A percentile compares a stretch with the other conserved stretches of the same genome.
phyloP scores from a whole-genome alignment of 2,888 invertebrate species.

The Meloe dianella region DNA sequence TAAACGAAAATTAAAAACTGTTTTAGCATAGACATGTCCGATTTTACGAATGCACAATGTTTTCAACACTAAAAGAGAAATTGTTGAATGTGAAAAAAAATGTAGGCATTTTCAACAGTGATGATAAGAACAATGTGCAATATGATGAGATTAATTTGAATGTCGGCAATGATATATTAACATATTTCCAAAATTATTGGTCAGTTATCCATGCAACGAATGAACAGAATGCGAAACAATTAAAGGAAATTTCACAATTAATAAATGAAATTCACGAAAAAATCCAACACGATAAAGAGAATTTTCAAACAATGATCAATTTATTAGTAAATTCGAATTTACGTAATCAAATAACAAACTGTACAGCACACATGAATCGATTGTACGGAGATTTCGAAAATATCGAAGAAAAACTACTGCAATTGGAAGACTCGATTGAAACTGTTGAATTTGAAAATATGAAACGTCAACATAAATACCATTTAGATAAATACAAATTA shows the following conservation, averaged over 20 bases:
- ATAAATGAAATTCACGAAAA: slow-evolving; percentile 57
- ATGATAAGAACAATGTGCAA: slow-evolving; percentile 32
- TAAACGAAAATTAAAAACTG: neutral
- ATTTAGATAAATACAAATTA: slow-evolving; percentile 66
- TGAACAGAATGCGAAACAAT: slow-evolving; percentile 71
- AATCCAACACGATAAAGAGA: slow-evolving; percentile 47
- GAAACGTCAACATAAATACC: slow-evolving; percentile 74
- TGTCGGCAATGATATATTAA: slow-evolving; percentile 72
- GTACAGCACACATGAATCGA: slow-evolving; percentile 61
- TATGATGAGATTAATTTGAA: slow-evolving; percentile 59
- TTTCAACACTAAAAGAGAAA: slow-evolving; percentile 47
- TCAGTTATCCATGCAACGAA: slow-evolving; percentile 71
- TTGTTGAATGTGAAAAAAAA: slow-evolving; percentile 44
- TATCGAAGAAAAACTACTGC: slow-evolving; percentile 69
- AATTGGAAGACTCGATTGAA: slow-evolving; percentile 73
- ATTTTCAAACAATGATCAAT: slow-evolving; percentile 49
- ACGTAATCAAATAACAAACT: slow-evolving; percentile 60
- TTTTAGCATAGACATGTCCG: neutral
- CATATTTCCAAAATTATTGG: slow-evolving; percentile 77
- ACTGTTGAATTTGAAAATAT: slow-evolving; percentile 72
- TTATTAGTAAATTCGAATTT: slow-evolving; percentile 51
- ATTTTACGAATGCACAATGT: slow-evolving; percentile 34
- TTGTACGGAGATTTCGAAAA: slow-evolving; percentile 67
- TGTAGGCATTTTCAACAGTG: slow-evolving; percentile 42
- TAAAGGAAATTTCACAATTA: slow-evolving; percentile 62